Base-by-base conservation (phyloP, 2,888 invertebrate species). In the Archips xylosteana region DNA sequence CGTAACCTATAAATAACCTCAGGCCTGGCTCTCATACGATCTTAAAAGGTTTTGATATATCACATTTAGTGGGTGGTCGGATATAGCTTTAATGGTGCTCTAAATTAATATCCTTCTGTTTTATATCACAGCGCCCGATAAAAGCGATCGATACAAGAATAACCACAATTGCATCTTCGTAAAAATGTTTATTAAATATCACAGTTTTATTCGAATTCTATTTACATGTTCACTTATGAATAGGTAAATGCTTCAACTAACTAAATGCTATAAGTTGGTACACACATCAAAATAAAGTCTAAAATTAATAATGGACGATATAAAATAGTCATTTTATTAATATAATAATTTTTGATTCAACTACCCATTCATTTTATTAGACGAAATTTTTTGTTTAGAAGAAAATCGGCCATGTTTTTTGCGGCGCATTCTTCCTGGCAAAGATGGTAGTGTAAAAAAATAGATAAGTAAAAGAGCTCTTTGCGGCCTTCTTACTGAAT, bases 31-130 rank as follows among this genome's bases (percentile, higher is more conserved):
- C 78, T 76, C 75, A 77, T 78, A 76, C 75, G 76, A 79, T 68
- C 79, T 79, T 74, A 70, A 77, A 81, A 79, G 77, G 78, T 79
- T 73, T 82, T 75, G 78, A 80, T 81, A 82, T 80, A 82, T 82
- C 81, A 81, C 78, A 76, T 80, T 78, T 79, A 81, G 79, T 82
- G 83, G 83, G 83, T 83, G 83, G 83, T 83, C 83, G 81, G 79
- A 78, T 77, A 77, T 75, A 74, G 69, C 69, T 79, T 78, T 83
- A 83, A 83, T 80, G 80, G 79, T 74, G 77, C 77, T 78, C 73
- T 74, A 70, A 75, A 76, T 75, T 71, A 70, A 71, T 78, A 79
- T 77, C 77, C 78, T 76, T 77, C 75, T 76, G 74, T 74, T 74
- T 74, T 61, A 70, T 70, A 70, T 74, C 74, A 74, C 57, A 36